Evolutionary conservation across 2,888 invertebrate genomes (phyloP), one percentile per base, ranked within the genome.

Genomic region (Dastarcus helophoroides): DNA sequence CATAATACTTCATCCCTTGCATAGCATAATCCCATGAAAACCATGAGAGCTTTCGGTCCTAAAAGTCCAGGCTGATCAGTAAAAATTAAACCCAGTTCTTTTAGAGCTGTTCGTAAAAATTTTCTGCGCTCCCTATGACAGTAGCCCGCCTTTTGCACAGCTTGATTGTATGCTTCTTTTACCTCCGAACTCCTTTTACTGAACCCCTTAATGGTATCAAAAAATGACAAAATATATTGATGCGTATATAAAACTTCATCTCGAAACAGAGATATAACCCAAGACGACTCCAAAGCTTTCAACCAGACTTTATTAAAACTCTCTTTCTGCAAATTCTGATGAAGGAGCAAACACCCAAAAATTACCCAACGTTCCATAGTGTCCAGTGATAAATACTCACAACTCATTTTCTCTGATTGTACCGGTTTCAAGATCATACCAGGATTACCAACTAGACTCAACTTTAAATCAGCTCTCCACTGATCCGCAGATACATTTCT

Each of bases 161-260:
- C 89, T 52, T 81, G 81, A 47, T 71, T 84, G 53, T 91, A 86
- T 41, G 88, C 84, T 41, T 99, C 98, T 62, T 95, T 98, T 0
- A 99, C 84, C 63, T 99, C 98, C 2, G 83, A 82, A 30, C 90
- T 80, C 42, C 89, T 71, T 60, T 97, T 95, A 25, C 83, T 74
- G 55, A 89, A 89, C 2, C 94, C 93, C 63, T 97, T 98, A 30
- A 95, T 79, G 11, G 82, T 77, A 58, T 99, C 98, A 57, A 99
- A 94, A 54, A 85, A 94, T 29, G 74, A 70, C 53, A 86, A 85
- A 37, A 97, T 81, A 51, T 91, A 94, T 25, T 85, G 78, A 63
- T 98, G 98, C 42, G 91, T 89, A 53, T 89, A 84, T 24, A 99
- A 75, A 0, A 95, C 91, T 68, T 99, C 98, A 66, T 99, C 98